Percentiles rank a stretch among this genome's conserved stretches.
Conservation (phyloP, 2,888 invertebrate genomes). For the Alitta virens region DNA sequence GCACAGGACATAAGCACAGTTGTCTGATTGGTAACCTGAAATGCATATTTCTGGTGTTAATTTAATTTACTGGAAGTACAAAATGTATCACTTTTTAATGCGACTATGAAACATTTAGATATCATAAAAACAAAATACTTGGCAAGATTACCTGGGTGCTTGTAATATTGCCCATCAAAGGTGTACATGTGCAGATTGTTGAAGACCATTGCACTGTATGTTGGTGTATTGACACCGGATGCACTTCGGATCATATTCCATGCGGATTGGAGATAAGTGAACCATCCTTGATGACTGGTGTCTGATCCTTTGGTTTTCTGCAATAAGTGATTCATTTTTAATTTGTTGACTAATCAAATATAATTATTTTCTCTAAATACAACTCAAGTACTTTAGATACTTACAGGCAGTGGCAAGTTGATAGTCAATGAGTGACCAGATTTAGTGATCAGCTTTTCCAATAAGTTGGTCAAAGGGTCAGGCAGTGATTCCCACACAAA, state of each 20-base stretch:
- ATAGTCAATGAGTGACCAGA: too few species aligned
- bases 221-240: neutral
- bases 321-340: too few species aligned
- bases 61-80: too few species aligned
- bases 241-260: neutral
- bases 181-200: neutral
- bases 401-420: too few species aligned
- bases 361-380: too few species aligned
- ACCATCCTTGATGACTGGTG: neutral
- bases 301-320: too few species aligned
- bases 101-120: neutral
- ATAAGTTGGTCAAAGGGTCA: too few species aligned
- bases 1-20: neutral
- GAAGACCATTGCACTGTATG: neutral
- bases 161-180: constrained; percentile 1
- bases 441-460: too few species aligned
- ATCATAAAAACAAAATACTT: neutral
- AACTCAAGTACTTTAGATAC: too few species aligned
- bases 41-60: neutral
- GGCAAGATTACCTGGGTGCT: neutral
- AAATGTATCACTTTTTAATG: too few species aligned
- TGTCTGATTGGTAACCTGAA: neutral
- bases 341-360: too few species aligned
- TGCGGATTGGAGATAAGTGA: neutral
- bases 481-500: too few species aligned